Evolutionary conservation across 2,888 invertebrate species (phyloP).

Genomic region (Vesta saturnalis): DNA sequence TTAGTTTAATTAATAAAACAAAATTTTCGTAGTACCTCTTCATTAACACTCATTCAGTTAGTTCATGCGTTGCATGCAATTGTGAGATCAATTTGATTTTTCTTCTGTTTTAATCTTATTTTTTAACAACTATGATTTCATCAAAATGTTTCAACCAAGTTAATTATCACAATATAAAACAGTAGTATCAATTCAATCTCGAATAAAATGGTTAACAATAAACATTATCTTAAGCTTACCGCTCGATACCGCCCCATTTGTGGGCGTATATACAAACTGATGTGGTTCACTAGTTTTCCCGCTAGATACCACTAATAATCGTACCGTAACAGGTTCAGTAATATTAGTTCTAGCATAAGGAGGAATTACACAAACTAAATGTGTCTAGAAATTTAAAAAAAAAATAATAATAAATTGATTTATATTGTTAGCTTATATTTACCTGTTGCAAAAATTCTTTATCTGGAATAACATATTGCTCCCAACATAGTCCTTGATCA

Average conservation of each 20-base stretch:
- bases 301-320: constrained; percentile 83
- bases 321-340: constrained; percentile 76
- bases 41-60: constrained; percentile 49
- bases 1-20: not conserved
- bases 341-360: constrained; percentile 77
- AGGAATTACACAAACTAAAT: constrained; percentile 87
- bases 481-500: constrained; percentile 74
- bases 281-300: constrained; percentile 89
- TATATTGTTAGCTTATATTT: constrained; percentile 24
- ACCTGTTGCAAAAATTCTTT: constrained; percentile 91
- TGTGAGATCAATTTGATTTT: constrained; percentile 51
- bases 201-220: constrained; percentile 35
- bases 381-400: constrained; percentile 73
- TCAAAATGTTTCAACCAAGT: not conserved
- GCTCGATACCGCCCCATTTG: constrained; percentile 59
- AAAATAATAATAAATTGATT: not conserved
- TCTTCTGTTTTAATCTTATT: constrained; percentile 47
- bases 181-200: constrained; percentile 54
- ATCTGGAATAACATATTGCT: constrained; percentile 84
- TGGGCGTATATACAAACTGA: constrained; percentile 82
- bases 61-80: constrained; percentile 54
- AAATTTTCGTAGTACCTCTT: constrained; percentile 27
- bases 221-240: constrained; percentile 57
- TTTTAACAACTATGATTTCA: not conserved
- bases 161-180: constrained; percentile 48